Base-by-base conservation (phyloP, 2,888 invertebrate genomes). In the Andrena bucephala region DNA sequence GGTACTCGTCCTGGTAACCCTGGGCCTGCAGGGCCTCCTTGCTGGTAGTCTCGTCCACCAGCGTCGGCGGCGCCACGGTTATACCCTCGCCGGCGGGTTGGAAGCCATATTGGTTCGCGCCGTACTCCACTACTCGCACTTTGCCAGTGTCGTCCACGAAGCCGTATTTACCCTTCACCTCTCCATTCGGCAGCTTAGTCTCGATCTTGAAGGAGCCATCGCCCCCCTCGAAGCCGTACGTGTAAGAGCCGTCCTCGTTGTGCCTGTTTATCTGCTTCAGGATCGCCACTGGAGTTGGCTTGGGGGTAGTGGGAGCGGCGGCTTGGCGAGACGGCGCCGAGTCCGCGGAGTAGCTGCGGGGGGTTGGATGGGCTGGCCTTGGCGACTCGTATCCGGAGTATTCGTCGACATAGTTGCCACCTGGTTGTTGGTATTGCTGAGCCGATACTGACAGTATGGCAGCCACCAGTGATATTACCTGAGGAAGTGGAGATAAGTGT, bases 131-230 rank as follows among this genome's bases (percentile, higher is more conserved):
- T 1, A 97, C 97, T 54, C 98, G 96, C 1, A 97, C 96, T 95
- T 97, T 96, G 91, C 98, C 96, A 73, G 96, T 95, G 91, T 97
- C 97, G 92, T 98, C 98, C 76, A 97, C 97, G 95, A 98, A 98
- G 2, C 98, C 98, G 92, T 98, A 98, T 93, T 98, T 98, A 87
- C 98, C 98, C 94, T 97, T 97, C 10, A 98, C 98, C 89, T 98
- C 98, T 0, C 98, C 98, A 6, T 95, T 95, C 0, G 96, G 95
- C 27, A 96, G 94, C 93, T 98, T 98, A 10, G 98, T 98, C 94
- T 98, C 98, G 91, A 98, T 98, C 95, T 98, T 98, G 95, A 98
- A 98, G 5, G 97, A 96, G 54, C 98, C 98, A 92, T 98, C 98
- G 42, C 96, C 98, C 2, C 97, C 97, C 92, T 98, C 98, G 94